A percentile compares a stretch with the other conserved stretches of the same genome.
These are phyloP conservation scores for Zaprionus obscuricornis DNA, from an alignment of 2,888 invertebrate species.

Conservation along the genomic window DNA sequence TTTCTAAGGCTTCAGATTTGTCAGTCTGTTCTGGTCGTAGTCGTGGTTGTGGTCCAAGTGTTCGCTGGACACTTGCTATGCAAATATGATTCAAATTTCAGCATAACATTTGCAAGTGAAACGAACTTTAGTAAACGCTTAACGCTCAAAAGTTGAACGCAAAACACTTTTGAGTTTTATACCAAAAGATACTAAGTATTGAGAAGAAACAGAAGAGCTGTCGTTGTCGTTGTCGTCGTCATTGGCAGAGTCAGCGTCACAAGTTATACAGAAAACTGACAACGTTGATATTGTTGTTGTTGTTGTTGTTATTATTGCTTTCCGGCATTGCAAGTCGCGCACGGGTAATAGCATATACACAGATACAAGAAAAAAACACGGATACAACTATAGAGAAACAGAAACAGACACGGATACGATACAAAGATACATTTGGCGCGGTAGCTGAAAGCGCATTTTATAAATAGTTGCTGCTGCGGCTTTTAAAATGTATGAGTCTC, in stretches of 20 bases:
- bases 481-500: slow-evolving; percentile 49
- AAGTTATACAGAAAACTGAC: slow-evolving; percentile 53
- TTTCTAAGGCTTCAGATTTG: no score
- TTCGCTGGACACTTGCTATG: slow-evolving; percentile 61
- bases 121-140: slow-evolving; percentile 30
- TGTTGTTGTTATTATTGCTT: slow-evolving; percentile 49
- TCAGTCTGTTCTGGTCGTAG: no score
- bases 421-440: slow-evolving; percentile 47
- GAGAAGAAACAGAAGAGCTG: slow-evolving; percentile 27
- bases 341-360: slow-evolving; percentile 34
- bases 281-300: slow-evolving; percentile 27
- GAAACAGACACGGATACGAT: slow-evolving; percentile 14
- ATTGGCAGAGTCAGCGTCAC: slow-evolving; percentile 64
- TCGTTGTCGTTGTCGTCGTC: no score
- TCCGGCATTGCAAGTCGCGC: slow-evolving; percentile 68
- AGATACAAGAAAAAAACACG: slow-evolving; percentile 23
- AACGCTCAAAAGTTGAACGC: background rate
- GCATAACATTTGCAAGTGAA: slow-evolving; percentile 43
- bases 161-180: slow-evolving; percentile 39
- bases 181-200: slow-evolving; percentile 46
- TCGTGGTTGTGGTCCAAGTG: background rate
- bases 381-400: slow-evolving; percentile 11
- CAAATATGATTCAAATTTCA: slow-evolving; percentile 67
- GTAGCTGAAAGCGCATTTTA: slow-evolving; percentile 72
- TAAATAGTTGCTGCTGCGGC: slow-evolving; percentile 66